These are phyloP conservation scores for Abramis brama DNA, from an alignment of 2,113 vertebrate genomes.

Conservation along the genomic window DNA sequence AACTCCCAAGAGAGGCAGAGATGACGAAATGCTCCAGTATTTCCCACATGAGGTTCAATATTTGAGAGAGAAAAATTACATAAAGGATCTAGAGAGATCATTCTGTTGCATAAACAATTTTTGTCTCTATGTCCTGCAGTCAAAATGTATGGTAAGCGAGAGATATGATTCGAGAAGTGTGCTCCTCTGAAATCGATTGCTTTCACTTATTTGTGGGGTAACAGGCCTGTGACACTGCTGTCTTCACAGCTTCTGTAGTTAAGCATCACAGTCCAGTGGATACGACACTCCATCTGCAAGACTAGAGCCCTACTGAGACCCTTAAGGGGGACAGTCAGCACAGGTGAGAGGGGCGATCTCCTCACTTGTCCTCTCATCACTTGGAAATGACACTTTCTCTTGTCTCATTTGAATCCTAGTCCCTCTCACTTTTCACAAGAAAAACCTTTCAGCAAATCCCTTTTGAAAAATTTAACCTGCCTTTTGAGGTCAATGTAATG, in stretches of 20 bases:
- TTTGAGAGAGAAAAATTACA: not conserved
- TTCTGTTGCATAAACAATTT: not conserved
- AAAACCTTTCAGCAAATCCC: conserved; percentile 38
- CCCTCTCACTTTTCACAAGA: conserved; percentile 28
- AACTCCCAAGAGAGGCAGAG: not conserved
- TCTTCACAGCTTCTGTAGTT: conserved; percentile 40
- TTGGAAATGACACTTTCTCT: not conserved
- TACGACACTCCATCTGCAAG: conserved; percentile 41
- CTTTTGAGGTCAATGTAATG: conserved; percentile 28
- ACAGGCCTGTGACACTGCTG: conserved; percentile 10
- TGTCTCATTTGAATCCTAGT: not conserved
- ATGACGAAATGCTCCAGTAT: not conserved
- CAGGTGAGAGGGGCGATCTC: conserved; percentile 43
- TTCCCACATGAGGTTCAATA: conserved; percentile 20
- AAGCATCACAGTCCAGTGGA: conserved; percentile 28
- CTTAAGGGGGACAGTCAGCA: not conserved
- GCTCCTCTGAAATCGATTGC: conserved; percentile 40
- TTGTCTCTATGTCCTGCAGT: not conserved
- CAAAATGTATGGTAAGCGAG: not conserved
- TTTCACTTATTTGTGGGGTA: conserved; percentile 45
- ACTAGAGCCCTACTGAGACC: not conserved
- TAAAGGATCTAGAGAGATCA: conserved; percentile 13
- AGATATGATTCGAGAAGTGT: not conserved
- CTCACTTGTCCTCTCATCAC: conserved; percentile 27
- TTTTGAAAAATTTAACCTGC: conserved; percentile 35